Conservation (phyloP, 2,113 vertebrate species). For the Ageneiosus marmoratus region DNA sequence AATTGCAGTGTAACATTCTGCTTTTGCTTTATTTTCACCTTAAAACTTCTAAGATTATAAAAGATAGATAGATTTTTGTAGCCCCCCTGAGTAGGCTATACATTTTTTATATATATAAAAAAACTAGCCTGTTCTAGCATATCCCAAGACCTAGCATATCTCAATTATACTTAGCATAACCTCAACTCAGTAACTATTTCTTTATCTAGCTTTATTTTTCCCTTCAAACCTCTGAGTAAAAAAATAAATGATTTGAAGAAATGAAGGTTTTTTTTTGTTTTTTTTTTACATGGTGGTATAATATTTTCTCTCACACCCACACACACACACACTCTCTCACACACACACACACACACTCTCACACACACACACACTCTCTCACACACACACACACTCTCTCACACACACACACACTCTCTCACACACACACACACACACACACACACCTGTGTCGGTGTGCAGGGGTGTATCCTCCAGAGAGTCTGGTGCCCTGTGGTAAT, state of each 20-base stretch:
- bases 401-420: background rate
- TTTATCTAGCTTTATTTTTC: too few relatives aligned
- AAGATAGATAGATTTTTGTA: background rate
- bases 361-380: slow-evolving; percentile 5
- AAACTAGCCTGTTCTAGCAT: background rate
- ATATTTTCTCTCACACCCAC: too few relatives aligned
- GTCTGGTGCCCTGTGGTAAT: slow-evolving; percentile 74
- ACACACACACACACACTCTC: slow-evolving; percentile 28
- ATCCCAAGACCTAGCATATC: background rate
- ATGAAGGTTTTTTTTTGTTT: too few relatives aligned
- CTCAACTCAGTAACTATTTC: too few relatives aligned
- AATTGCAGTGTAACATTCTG: too few relatives aligned
- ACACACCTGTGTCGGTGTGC: slow-evolving; percentile 49
- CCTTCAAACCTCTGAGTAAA: background rate
- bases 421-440: slow-evolving; percentile 15
- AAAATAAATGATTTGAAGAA: background rate
- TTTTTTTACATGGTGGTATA: background rate
- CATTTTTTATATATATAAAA: background rate
- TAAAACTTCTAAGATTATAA: background rate
- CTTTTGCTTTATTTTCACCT: too few relatives aligned
- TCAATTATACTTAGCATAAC: too few relatives aligned
- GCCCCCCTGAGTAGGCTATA: background rate
- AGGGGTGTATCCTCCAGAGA: slow-evolving; percentile 70
- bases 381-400: slow-evolving; percentile 27
- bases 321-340: too few relatives aligned